phyloP scores from a whole-genome alignment of 2,797 vertebrate genomes.

The Valencia hispanica region DNA sequence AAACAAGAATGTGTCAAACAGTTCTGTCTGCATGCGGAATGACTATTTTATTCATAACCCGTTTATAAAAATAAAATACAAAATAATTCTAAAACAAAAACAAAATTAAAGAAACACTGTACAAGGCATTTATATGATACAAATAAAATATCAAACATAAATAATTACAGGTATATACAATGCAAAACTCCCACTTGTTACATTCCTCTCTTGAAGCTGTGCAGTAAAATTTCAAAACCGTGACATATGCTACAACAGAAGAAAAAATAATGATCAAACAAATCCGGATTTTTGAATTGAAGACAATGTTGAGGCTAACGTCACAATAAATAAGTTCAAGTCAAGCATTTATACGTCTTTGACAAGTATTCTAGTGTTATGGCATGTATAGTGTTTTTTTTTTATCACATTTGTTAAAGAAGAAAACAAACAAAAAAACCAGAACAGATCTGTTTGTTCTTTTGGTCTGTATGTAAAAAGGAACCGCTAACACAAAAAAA shows the following conservation, averaged over 20 bases:
- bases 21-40: conserved; percentile 93
- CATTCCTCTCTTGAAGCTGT: conserved; percentile 80
- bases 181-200: conserved; percentile 76
- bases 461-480: conserved; percentile 37
- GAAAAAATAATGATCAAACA: conserved; percentile 58
- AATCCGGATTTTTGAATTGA: conserved; percentile 30
- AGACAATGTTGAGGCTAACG: conserved; percentile 56
- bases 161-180: conserved; percentile 99
- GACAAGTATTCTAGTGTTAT: conserved; percentile 53
- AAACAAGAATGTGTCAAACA: conserved; percentile 25
- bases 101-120: conserved; percentile 90
- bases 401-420: conserved; percentile 44
- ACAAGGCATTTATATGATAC: conserved; percentile 99
- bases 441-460: conserved; percentile 46
- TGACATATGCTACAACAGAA: conserved; percentile 72
- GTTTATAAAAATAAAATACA: conserved; percentile 99
- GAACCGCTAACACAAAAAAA: conserved; percentile 46
- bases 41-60: conserved; percentile 98
- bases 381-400: conserved; percentile 55
- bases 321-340: conserved; percentile 69
- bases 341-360: conserved; percentile 65
- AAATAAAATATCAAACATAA: conserved; percentile 94
- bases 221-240: conserved; percentile 81
- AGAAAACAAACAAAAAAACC: background rate
- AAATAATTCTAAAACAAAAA: conserved; percentile 96